These are phyloP conservation scores for Plutella xylostella DNA, from an alignment of 2,888 invertebrate species.

Conservation along the genomic window DNA sequence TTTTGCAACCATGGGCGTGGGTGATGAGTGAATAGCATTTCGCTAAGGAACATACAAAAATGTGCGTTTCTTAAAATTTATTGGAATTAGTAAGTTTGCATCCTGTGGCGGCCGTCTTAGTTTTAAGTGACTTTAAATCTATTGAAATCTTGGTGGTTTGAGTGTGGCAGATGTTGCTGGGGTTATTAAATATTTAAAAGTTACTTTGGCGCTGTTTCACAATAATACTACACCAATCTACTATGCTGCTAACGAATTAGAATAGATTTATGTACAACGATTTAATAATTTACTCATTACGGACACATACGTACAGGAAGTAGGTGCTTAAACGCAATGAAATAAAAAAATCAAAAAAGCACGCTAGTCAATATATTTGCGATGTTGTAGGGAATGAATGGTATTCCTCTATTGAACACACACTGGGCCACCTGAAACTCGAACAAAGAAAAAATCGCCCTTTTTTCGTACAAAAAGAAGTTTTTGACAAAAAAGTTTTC, in stretches of 20 bases:
- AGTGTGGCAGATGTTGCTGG: constrained; percentile 25
- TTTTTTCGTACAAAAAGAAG: constrained; percentile 32
- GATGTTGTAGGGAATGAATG: too few species aligned
- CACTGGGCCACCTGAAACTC: constrained; percentile 39
- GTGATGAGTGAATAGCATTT: constrained; percentile 45
- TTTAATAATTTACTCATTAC: too few species aligned
- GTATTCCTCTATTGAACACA: too few species aligned
- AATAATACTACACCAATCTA: too few species aligned
- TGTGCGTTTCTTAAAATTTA: constrained; percentile 62
- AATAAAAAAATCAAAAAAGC: too few species aligned
- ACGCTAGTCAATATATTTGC: too few species aligned
- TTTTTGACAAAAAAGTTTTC: constrained; percentile 34
- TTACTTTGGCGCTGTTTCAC: too few species aligned
- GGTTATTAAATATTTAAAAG: too few species aligned
- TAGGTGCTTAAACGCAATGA: too few species aligned
- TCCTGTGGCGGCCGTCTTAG: constrained; percentile 28
- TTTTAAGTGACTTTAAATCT: constrained; percentile 31
- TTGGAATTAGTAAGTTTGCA: constrained; percentile 34
- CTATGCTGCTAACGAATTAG: too few species aligned
- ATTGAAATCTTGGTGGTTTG: constrained; percentile 8
- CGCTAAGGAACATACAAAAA: constrained; percentile 49
- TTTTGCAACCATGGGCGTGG: constrained; percentile 23
- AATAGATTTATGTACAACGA: too few species aligned
- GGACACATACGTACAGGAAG: too few species aligned
- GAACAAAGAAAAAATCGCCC: constrained; percentile 37